Conservation (phyloP, 2,113 vertebrate species). For the Orthochromis malagaraziensis region DNA sequence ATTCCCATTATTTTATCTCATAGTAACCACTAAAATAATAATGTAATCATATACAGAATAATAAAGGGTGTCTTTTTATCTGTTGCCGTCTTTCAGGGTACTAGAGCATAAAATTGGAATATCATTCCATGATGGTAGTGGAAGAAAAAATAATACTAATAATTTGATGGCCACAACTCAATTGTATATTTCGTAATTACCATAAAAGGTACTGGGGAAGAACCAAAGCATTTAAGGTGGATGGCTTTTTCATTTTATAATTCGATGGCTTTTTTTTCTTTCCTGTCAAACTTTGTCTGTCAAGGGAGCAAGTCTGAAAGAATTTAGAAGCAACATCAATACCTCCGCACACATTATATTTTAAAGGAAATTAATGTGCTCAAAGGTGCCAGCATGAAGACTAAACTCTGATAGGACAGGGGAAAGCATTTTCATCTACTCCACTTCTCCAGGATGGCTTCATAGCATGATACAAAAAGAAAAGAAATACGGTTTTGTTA, state of each 20-base stretch:
- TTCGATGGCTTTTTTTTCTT: slow-evolving; percentile 50
- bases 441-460: background rate
- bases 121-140: slow-evolving; percentile 28
- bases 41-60: slow-evolving; percentile 24
- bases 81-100: slow-evolving; percentile 38
- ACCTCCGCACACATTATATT: background rate
- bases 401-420: slow-evolving; percentile 7
- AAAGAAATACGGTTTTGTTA: background rate
- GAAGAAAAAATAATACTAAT: background rate
- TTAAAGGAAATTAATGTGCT: slow-evolving; percentile 27
- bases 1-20: slow-evolving; percentile 12
- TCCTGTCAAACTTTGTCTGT: slow-evolving; percentile 49
- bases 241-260: slow-evolving; percentile 57
- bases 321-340: slow-evolving; percentile 37
- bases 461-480: background rate
- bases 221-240: slow-evolving; percentile 50
- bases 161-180: slow-evolving; percentile 53
- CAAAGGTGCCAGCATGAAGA: slow-evolving; percentile 27
- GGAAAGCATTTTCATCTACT: slow-evolving; percentile 11
- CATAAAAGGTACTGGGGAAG: slow-evolving; percentile 60
- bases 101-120: slow-evolving; percentile 61
- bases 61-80: slow-evolving; percentile 23
- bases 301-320: slow-evolving; percentile 21
- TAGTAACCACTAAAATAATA: slow-evolving; percentile 16
- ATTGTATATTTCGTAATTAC: slow-evolving; percentile 65